Base-by-base conservation (phyloP, 2,888 invertebrate genomes). In the Cacoxenus indagator region DNA sequence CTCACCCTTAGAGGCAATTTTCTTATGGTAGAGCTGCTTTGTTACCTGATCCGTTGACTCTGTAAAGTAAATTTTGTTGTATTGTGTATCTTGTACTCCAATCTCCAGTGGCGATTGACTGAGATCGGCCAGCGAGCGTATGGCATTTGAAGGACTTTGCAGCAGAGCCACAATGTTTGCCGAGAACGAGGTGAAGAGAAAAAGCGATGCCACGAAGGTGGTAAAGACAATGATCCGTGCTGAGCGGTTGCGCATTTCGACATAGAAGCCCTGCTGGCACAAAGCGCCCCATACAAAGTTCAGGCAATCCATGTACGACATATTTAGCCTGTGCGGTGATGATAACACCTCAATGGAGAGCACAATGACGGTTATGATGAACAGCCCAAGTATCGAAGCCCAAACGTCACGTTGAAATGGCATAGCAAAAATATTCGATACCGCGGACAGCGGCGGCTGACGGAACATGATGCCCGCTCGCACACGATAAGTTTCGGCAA, bases 111-210 rank as follows among this genome's bases (percentile, higher is more conserved):
- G 91, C 1, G 91, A 91, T 71, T 86, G 87, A 1, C 89, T 85
- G n/a, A 92, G 88, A 84, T 92, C 91, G 2, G 85, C 87, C 65
- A 92, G 84, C 17, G 90, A 89, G 68, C 86, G 88, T 67, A 92
- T 89, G 19, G 91, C 90, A 77, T 90, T 86, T 83, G 91, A 91
- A n/a, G 92, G 91, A 74, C 90, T 90, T 85, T 92, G 92, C 74
- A 92, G 86, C 70, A 92, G 87, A 14, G 91, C 90, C 72, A 92
- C 92, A 73, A 92, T 90, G 86, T 91, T 92, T 24, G 92, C 92
- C n/a, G 92, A 91, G 85, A 91, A 92, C 0, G 92, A 91, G 3
- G 92, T 92, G 82, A 91, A 92, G 31, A 90, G 83, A 84, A 92
- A 92, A 59, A 92, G 84, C 0, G 91, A 89, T 0, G 90, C 86